phyloP scores from a whole-genome alignment of 1,140 invertebrate genomes.

The Neodiprion fabricii region DNA sequence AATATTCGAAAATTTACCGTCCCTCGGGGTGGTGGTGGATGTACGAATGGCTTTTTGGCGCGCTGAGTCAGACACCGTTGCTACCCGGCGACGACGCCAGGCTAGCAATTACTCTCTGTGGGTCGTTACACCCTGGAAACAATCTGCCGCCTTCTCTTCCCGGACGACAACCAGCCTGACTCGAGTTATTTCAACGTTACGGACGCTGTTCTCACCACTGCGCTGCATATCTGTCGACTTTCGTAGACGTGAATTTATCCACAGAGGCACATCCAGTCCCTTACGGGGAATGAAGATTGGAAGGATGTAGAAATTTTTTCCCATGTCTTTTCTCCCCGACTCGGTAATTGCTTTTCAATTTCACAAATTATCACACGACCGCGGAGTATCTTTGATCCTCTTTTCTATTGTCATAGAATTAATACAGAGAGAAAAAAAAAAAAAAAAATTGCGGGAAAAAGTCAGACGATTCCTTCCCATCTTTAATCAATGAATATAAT shows the following conservation, averaged over 20 bases:
- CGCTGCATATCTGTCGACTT: not conserved
- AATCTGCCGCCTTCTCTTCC: constrained; percentile 1
- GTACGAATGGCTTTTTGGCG: not conserved
- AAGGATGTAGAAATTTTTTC: not conserved
- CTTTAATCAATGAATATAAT: too few species aligned
- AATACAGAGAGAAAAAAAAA: not conserved
- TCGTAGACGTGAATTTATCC: not conserved
- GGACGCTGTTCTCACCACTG: not conserved
- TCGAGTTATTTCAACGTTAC: not conserved
- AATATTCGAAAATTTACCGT: constrained; percentile 6
- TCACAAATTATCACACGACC: not conserved
- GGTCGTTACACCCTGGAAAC: constrained; percentile 6
- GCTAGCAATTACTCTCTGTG: constrained; percentile 7
- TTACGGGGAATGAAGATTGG: not conserved
- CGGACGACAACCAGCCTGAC: constrained; percentile 3
- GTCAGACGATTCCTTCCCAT: too few species aligned
- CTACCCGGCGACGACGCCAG: constrained; percentile 3
- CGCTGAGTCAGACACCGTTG: constrained; percentile 4
- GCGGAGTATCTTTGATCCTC: not conserved
- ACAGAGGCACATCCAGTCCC: too few species aligned
- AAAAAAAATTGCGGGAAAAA: not conserved
- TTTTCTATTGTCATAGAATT: not conserved
- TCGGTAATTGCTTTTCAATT: not conserved
- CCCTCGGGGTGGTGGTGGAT: not conserved
- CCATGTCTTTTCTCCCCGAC: not conserved